Evolutionary conservation across 2,113 vertebrate genomes (phyloP).

Genomic region (Brachyhypopomus gauderio): DNA sequence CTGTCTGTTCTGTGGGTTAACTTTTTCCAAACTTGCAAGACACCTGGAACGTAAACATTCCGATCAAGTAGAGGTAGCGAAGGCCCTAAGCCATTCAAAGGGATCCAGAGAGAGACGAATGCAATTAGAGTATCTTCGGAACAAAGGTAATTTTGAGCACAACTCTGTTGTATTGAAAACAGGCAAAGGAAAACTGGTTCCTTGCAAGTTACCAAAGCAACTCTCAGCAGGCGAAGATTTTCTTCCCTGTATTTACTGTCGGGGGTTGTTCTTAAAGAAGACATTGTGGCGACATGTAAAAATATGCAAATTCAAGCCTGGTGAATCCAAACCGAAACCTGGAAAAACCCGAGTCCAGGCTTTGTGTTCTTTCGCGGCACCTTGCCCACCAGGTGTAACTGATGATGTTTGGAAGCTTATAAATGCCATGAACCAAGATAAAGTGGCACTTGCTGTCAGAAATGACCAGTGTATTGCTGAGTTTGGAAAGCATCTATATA

Average conservation of each 20-base stretch:
- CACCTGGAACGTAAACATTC: slow-evolving; percentile 27
- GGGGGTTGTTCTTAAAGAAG: slow-evolving; percentile 52
- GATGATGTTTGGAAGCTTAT: slow-evolving; percentile 45
- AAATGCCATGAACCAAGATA: slow-evolving; percentile 49
- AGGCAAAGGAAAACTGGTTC: slow-evolving; percentile 46
- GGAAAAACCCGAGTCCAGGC: slow-evolving; percentile 51
- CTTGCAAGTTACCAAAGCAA: slow-evolving; percentile 42
- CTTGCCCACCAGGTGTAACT: slow-evolving; percentile 33
- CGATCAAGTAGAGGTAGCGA: slow-evolving; percentile 37
- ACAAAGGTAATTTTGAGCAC: slow-evolving; percentile 49
- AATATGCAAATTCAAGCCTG: slow-evolving; percentile 41
- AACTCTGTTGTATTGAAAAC: slow-evolving; percentile 48
- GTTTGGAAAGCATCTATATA: slow-evolving; percentile 51
- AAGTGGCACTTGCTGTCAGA: slow-evolving; percentile 41
- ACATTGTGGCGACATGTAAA: slow-evolving; percentile 43
- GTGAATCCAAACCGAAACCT: slow-evolving; percentile 38
- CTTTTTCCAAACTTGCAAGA: no score
- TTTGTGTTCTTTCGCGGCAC: slow-evolving; percentile 39
- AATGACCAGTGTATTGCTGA: slow-evolving; percentile 49
- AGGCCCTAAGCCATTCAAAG: slow-evolving; percentile 35
- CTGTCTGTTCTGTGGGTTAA: slow-evolving; percentile 28
- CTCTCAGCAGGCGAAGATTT: slow-evolving; percentile 41
- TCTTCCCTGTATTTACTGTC: slow-evolving; percentile 53
- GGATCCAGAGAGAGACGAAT: slow-evolving; percentile 31
- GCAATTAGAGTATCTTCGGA: slow-evolving; percentile 45